Percentiles rank a stretch among this genome's conserved stretches.
Evolutionary conservation across 2,797 vertebrate species (phyloP).

Genomic region (Scleropages formosus): DNA sequence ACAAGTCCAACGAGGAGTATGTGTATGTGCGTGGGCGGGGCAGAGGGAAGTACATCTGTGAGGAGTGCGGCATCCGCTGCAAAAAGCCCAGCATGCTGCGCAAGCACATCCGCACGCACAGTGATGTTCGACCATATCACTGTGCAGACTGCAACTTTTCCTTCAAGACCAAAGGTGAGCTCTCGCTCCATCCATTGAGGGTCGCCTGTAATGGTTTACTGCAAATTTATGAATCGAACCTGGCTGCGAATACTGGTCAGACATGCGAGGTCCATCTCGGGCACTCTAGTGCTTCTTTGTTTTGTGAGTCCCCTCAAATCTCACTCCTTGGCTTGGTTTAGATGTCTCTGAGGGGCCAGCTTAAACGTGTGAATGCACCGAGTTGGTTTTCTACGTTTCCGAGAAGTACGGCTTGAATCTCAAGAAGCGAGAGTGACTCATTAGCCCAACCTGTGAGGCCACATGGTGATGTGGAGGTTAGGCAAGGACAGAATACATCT

Average conservation of each 20-base stretch:
- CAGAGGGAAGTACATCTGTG: constrained; percentile 96
- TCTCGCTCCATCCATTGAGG: too few relatives aligned
- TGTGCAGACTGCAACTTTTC: constrained; percentile 97
- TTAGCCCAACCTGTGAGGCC: constrained; percentile 63
- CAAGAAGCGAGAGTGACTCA: constrained; percentile 65
- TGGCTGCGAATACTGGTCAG: too few relatives aligned
- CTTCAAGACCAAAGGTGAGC: constrained; percentile 97
- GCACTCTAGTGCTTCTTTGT: too few relatives aligned
- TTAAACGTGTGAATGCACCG: not conserved
- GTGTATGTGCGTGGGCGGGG: constrained; percentile 95
- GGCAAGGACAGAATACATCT: constrained; percentile 16
- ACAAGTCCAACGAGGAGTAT: constrained; percentile 98
- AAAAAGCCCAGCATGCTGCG: constrained; percentile 99
- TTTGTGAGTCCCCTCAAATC: too few relatives aligned
- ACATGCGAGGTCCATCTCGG: too few relatives aligned
- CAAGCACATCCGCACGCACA: constrained; percentile 98
- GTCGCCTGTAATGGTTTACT: too few relatives aligned
- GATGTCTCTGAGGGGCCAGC: not conserved
- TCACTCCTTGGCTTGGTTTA: constrained; percentile 4
- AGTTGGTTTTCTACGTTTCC: constrained; percentile 23
- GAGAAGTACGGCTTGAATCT: constrained; percentile 44
- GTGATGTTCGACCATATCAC: constrained; percentile 94
- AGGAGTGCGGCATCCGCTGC: constrained; percentile 98
- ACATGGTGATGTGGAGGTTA: constrained; percentile 61
- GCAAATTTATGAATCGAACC: too few relatives aligned